Base-by-base conservation (phyloP, 1,140 invertebrate species). In the Aphelenchoides fujianensis region DNA sequence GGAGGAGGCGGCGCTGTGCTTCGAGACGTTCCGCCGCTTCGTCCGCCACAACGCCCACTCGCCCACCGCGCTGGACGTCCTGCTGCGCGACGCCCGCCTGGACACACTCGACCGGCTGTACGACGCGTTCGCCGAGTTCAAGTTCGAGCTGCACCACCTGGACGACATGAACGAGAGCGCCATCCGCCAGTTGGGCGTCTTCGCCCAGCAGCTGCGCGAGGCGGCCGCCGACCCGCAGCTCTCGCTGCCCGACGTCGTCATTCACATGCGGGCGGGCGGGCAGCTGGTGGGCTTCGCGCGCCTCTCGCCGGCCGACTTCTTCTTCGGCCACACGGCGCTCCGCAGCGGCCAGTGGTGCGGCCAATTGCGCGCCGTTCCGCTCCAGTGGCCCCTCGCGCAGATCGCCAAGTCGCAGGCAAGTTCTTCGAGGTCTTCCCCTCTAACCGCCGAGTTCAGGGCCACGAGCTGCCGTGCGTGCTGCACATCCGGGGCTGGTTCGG, bases 401-500 rank as follows among this genome's bases (percentile, higher is more conserved):
- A 31, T 54, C 2, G 7, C 69, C 1, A 70, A 70, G 28, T n/a
- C 28, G 23, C 54, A 35, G 34, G 69, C 55, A 19, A 53, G 69
- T 36, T 12, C 2, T 12, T 12, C 12, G 41, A 48, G 23, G 23
- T 12, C 23, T 67, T 69, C 19, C 19, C 1, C 48, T 28, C 28
- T 28, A 55, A 55, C 1, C 52, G 1, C 23, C 2, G 31, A 61
- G 2, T 70, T 35, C 62, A 77, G 77, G 73, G 69, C 36, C 28
- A 79, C 23, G 74, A 81, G 19, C 2, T 77, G 3, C 75, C 75
- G n/a, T 48, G 36, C 16, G 67, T 77, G 9, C 28, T 77, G 5
- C 77, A 77, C 35, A 32, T 80, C 12, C 76, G 77, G 57, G 32
- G 69, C 5, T 77, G 77, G 77, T 76, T 77, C 35, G 77, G 75